These are phyloP conservation scores for Idaea straminata DNA, from an alignment of 2,888 invertebrate genomes.

Conservation along the genomic window DNA sequence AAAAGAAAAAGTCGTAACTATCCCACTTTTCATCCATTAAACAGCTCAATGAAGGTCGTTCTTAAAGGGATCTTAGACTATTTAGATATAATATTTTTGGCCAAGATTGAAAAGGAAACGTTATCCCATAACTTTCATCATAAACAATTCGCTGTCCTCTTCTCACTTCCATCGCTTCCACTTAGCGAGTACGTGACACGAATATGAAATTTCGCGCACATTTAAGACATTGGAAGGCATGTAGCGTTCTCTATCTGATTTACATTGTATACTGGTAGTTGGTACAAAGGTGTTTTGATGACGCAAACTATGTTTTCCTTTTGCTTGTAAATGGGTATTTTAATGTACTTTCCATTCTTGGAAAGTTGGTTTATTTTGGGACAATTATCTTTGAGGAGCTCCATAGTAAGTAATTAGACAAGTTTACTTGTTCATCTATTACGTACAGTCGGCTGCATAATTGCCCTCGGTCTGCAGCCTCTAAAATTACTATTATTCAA, in stretches of 20 bases:
- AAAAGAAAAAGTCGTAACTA: too few relatives aligned
- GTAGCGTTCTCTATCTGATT: conserved; percentile 24
- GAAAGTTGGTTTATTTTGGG: too few relatives aligned
- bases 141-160: conserved; percentile 7
- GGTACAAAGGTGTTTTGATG: conserved; percentile 21
- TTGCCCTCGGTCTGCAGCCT: too few relatives aligned
- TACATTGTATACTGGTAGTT: conserved; percentile 19
- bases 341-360: too few relatives aligned
- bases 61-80: too few relatives aligned
- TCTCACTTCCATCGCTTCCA: conserved; percentile 7
- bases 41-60: too few relatives aligned
- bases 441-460: too few relatives aligned
- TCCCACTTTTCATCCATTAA: too few relatives aligned
- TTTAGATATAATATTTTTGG: not conserved
- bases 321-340: conserved; percentile 5
- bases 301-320: conserved; percentile 4
- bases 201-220: conserved; percentile 16
- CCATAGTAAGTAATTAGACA: too few relatives aligned
- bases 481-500: too few relatives aligned
- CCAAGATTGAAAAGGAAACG: not conserved
- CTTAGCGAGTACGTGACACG: conserved; percentile 25
- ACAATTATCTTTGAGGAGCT: too few relatives aligned
- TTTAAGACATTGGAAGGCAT: conserved; percentile 15
- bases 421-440: too few relatives aligned
- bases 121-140: conserved; percentile 5